These are phyloP conservation scores for Vulpes lagopus DNA, from an alignment of 2,113 vertebrate genomes.

Conservation along the genomic window DNA sequence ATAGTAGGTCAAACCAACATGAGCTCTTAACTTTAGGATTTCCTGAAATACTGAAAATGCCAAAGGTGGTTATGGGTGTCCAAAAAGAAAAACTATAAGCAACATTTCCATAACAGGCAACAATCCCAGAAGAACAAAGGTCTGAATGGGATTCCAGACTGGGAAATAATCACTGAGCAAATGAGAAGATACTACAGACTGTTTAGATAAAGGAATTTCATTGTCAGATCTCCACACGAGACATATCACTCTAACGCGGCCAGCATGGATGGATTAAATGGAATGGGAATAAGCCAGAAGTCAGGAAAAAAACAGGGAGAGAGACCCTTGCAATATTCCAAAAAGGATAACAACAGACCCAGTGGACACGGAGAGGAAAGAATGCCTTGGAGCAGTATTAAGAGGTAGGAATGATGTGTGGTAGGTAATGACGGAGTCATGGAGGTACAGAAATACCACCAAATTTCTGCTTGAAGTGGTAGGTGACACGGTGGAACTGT, in stretches of 20 bases:
- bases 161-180: neutral
- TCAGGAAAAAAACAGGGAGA: too few species aligned
- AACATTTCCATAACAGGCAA: neutral
- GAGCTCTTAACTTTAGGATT: neutral
- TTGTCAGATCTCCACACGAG: neutral
- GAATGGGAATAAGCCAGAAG: neutral
- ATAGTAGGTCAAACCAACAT: neutral
- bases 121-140: neutral
- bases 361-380: neutral
- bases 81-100: neutral
- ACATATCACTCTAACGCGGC: neutral
- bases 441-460: neutral
- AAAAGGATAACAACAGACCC: rapidly evolving
- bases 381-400: neutral
- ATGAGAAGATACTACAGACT: neutral
- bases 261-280: neutral
- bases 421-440: neutral
- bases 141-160: neutral
- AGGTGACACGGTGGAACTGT: neutral
- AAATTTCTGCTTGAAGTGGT: too few species aligned
- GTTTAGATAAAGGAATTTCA: neutral
- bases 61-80: neutral
- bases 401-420: rapidly evolving
- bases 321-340: neutral
- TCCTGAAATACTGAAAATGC: neutral